These are phyloP conservation scores for Anodontia alba DNA, from an alignment of 2,888 invertebrate genomes.

Conservation along the genomic window DNA sequence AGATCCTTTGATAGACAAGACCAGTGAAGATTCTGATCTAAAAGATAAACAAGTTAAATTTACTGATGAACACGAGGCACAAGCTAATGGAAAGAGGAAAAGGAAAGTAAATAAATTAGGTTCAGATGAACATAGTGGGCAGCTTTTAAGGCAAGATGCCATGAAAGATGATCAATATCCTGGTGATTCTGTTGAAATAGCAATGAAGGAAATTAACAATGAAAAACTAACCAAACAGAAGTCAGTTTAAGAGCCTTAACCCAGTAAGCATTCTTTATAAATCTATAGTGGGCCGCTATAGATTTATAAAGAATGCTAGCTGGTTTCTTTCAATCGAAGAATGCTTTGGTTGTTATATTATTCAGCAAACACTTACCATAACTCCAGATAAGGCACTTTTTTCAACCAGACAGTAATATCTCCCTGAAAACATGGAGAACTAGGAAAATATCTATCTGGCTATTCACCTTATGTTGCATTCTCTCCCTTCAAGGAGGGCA, in stretches of 20 bases:
- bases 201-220: constrained; percentile 29
- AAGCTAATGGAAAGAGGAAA: not conserved
- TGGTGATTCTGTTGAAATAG: constrained; percentile 24
- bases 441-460: too few species aligned
- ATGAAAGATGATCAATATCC: constrained; percentile 35
- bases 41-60: not conserved
- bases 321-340: too few species aligned
- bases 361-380: too few species aligned
- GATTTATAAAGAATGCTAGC: too few species aligned
- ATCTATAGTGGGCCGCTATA: too few species aligned
- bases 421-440: too few species aligned
- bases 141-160: constrained; percentile 49
- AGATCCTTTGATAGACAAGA: not conserved
- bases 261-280: too few species aligned
- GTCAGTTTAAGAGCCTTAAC: constrained; percentile 35
- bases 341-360: too few species aligned
- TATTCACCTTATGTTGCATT: too few species aligned
- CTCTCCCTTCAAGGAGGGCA: too few species aligned
- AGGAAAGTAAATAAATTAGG: not conserved
- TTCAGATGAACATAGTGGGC: constrained; percentile 17
- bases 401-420: too few species aligned
- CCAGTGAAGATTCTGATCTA: constrained; percentile 18
- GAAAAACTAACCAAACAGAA: constrained; percentile 35
- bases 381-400: too few species aligned
- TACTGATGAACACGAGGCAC: constrained; percentile 13